Conservation (phyloP, 2,113 vertebrate species). For the Uria aalge region DNA sequence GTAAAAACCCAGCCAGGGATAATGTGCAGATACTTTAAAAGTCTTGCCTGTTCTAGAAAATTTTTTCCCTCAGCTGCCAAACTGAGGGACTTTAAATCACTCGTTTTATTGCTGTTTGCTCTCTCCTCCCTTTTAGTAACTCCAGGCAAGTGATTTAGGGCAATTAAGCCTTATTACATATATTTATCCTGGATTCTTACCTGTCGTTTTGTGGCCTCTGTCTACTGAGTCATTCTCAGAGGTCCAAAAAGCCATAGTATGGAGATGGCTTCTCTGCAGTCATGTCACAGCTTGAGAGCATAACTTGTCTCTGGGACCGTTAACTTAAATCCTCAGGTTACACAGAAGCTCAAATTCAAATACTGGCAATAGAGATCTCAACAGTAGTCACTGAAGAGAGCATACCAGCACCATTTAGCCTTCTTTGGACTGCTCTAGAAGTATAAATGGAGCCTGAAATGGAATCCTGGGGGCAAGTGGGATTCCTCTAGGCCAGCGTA, state of each 20-base stretch:
- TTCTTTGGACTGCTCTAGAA: background rate
- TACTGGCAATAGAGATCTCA: background rate
- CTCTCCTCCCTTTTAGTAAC: background rate
- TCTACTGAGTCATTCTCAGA: background rate
- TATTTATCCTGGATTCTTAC: background rate
- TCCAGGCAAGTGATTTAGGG: conserved; percentile 6
- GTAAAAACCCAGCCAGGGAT: background rate
- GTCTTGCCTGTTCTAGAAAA: background rate
- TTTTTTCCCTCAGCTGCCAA: background rate
- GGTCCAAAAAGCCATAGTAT: background rate
- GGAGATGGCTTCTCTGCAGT: background rate
- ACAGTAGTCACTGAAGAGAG: background rate
- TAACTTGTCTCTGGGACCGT: background rate
- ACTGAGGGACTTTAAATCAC: background rate
- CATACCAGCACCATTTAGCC: background rate
- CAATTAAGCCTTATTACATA: background rate
- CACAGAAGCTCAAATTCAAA: background rate
- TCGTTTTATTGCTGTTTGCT: background rate
- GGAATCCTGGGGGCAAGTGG: background rate
- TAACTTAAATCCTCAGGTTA: background rate
- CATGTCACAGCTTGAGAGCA: background rate
- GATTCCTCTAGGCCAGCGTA: background rate
- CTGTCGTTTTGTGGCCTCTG: background rate
- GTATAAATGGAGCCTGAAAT: background rate
- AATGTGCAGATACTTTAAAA: background rate